These are phyloP conservation scores for Doris montereyensis DNA, from an alignment of 2,888 invertebrate species.

Conservation along the genomic window DNA sequence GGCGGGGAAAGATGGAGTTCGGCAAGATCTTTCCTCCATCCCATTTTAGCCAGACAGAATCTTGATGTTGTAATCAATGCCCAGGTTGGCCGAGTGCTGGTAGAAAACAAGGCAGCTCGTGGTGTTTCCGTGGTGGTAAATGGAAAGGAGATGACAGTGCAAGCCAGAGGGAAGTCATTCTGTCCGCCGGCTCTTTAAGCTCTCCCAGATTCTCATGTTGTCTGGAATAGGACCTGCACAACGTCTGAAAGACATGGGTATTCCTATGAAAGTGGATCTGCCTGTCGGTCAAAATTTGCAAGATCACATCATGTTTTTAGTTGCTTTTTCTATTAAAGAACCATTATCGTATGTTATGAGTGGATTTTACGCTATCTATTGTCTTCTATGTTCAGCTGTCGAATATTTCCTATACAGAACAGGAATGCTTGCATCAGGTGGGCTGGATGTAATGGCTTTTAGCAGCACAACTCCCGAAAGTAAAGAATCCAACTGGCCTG, in stretches of 20 bases:
- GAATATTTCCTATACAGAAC: not conserved
- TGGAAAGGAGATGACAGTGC: conserved; percentile 46
- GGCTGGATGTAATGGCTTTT: conserved; percentile 13
- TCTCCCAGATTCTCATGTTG: conserved; percentile 2
- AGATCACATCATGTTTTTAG: conserved; percentile 52
- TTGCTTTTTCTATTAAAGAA: conserved; percentile 23
- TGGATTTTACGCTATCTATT: too few species aligned
- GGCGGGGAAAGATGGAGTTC: conserved; percentile 55
- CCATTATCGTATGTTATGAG: not conserved
- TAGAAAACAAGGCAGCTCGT: conserved; percentile 53
- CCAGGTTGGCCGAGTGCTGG: conserved; percentile 53
- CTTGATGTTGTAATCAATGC: conserved; percentile 55
- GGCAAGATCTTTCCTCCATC: conserved; percentile 62
- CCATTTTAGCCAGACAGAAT: conserved; percentile 55
- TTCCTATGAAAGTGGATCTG: conserved; percentile 61
- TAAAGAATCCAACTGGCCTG: conserved; percentile 32
- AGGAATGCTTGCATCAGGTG: not conserved
- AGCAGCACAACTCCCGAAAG: conserved; percentile 16
- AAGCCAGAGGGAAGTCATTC: conserved; percentile 61
- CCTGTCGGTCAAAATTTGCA: conserved; percentile 69
- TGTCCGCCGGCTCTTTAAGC: conserved; percentile 66
- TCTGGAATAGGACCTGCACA: not conserved
- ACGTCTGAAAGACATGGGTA: conserved; percentile 26
- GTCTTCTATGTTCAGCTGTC: too few species aligned
- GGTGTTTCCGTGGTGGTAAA: conserved; percentile 58